Base-by-base conservation (phyloP, 2,888 invertebrate species). In the Eristalis pertinax region DNA sequence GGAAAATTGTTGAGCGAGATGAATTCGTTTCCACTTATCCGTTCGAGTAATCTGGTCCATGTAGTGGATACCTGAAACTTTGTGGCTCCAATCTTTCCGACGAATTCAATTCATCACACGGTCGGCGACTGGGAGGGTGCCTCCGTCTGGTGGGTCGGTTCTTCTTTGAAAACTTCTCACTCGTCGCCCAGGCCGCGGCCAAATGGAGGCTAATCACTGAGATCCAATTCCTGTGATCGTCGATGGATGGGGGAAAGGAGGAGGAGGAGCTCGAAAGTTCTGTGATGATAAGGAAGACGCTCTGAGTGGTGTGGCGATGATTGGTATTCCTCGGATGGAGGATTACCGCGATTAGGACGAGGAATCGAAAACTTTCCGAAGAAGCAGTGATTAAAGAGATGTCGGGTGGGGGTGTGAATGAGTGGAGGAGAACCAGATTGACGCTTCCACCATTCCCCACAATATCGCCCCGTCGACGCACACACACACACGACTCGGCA, bases 1-100 rank as follows among this genome's bases (percentile, higher is more conserved):
- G 64, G 79, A 74, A 79, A 79, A 70, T 84, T 56, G 80, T 15
- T 75, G 84, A 80, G 62, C 62, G 67, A 75, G 84, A 80, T 80
- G 80, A 76, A 80, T 84, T 80, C 72, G 74, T 80, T 78, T 79
- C 35, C 64, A 62, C 67, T 15, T 84, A 75, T 84, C 75, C 70
- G 24, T 69, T 26, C 11, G 63, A 50, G 68, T 56, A 60, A 81
- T 81, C 69, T 75, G 24, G 64, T 60, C 75, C 65, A 32, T 32
- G 63, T 63, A 76, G 58, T 70, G 24, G 56, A 70, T 75, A 79
- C 74, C 80, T 79, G 79, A 65, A 75, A 70, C 60, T 84, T 60
- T 69, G 56, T 35, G 68, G 68, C 68, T 41, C 29, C 35, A 67
- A 58, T 67, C 75, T 60, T 62, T 70, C 41, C 29, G 60, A 15